phyloP scores from a whole-genome alignment of 1,140 invertebrate genomes.

The Chymomyza costata region DNA sequence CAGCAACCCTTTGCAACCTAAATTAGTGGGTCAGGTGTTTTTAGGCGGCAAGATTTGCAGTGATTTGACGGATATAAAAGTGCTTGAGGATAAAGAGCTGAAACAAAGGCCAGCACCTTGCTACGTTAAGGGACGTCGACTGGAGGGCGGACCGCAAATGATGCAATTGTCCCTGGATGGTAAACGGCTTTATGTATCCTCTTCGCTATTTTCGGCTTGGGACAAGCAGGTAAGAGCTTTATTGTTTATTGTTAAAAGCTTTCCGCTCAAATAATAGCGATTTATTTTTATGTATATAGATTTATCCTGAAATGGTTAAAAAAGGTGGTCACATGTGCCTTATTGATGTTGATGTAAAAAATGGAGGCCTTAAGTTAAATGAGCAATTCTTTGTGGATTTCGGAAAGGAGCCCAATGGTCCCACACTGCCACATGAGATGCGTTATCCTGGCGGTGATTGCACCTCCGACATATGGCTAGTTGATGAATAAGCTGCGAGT shows the following conservation, averaged over 20 bases:
- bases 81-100: constrained; percentile 86
- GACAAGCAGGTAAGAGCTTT: constrained; percentile 85
- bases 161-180: constrained; percentile 96
- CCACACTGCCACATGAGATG: constrained; percentile 96
- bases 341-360: constrained; percentile 88
- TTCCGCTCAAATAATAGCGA: too few species aligned
- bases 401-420: constrained; percentile 90
- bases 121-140: constrained; percentile 84
- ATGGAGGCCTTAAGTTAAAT: constrained; percentile 93
- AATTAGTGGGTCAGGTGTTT: constrained; percentile 89
- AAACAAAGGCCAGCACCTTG: constrained; percentile 82
- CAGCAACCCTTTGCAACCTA: constrained; percentile 86
- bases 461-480: constrained; percentile 96
- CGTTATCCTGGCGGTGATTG: constrained; percentile 97
- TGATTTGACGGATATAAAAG: constrained; percentile 82
- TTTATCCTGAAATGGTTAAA: constrained; percentile 90
- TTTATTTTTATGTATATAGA: constrained; percentile 68
- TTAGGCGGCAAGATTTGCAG: constrained; percentile 88
- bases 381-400: constrained; percentile 94
- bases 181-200: constrained; percentile 93
- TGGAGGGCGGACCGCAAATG: constrained; percentile 96
- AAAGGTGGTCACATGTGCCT: constrained; percentile 77
- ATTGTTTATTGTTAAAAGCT: too few species aligned
- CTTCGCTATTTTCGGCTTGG: constrained; percentile 93
- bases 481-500: too few species aligned